A percentile compares a stretch with the other conserved stretches of the same genome.
Evolutionary conservation across 2,888 invertebrate species (phyloP).

Genomic region (Tortricodes alternella): DNA sequence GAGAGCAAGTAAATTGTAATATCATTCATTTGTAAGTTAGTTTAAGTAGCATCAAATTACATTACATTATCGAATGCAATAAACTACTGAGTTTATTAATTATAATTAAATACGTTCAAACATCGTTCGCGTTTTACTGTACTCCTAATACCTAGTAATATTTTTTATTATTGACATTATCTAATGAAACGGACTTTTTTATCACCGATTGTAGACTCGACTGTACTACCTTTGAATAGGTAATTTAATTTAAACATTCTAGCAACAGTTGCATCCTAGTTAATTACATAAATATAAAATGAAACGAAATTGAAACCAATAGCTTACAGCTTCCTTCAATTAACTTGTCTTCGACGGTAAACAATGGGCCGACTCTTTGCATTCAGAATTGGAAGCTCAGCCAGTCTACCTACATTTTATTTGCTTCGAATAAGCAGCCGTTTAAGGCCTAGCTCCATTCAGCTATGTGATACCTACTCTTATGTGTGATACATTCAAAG

Average conservation of each 20-base stretch:
- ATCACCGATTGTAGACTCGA: not conserved
- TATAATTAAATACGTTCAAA: no score
- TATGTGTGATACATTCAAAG: no score
- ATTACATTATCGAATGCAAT: no score
- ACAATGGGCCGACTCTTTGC: slow-evolving; percentile 31
- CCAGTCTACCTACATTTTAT: slow-evolving; percentile 31
- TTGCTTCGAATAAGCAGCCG: slow-evolving; percentile 28
- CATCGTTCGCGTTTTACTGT: no score
- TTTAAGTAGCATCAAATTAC: no score
- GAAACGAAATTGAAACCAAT: slow-evolving; percentile 23
- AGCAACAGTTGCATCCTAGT: not conserved
- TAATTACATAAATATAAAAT: slow-evolving; percentile 3
- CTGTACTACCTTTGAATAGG: not conserved
- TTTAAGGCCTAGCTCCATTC: slow-evolving; percentile 10
- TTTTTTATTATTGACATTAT: not conserved
- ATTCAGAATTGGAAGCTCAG: slow-evolving; percentile 29
- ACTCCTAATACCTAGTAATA: no score
- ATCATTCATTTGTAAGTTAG: no score
- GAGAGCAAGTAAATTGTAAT: no score
- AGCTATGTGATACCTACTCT: not conserved
- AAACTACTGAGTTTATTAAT: no score
- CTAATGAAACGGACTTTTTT: not conserved
- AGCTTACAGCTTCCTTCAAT: slow-evolving; percentile 29
- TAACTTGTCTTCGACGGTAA: slow-evolving; percentile 34
- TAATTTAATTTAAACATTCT: not conserved